Evolutionary conservation across 2,888 invertebrate genomes (phyloP).

Genomic region (Polylopha cassiicola): DNA sequence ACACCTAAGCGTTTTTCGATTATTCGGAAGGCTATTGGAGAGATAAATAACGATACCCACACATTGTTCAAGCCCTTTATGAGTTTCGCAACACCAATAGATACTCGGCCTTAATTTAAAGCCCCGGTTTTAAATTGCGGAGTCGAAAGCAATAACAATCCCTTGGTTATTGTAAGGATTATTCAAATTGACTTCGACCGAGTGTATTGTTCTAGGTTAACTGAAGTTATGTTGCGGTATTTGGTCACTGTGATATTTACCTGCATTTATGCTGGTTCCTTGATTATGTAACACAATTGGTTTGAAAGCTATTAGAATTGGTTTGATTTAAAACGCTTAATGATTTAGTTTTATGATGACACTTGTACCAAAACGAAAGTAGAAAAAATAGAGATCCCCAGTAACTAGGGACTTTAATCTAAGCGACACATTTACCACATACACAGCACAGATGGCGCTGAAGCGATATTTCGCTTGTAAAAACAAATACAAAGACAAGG

Average conservation of each 20-base stretch:
- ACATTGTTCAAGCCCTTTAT: constrained; percentile 35
- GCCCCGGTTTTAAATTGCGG: constrained; percentile 30
- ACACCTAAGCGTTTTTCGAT: constrained; percentile 49
- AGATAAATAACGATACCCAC: constrained; percentile 39
- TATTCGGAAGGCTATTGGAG: constrained; percentile 33
- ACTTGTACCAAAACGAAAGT: no score
- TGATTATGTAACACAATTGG: not conserved
- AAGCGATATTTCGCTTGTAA: no score
- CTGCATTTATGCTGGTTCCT: constrained; percentile 14
- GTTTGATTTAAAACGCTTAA: not conserved
- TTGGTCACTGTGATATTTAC: constrained; percentile 9
- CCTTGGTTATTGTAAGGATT: constrained; percentile 30
- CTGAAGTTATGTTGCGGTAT: constrained; percentile 19
- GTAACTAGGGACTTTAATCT: no score
- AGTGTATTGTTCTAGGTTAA: constrained; percentile 29
- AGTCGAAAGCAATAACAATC: constrained; percentile 30
- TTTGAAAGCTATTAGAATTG: not conserved
- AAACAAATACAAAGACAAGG: no score
- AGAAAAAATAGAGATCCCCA: no score
- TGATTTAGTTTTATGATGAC: no score
- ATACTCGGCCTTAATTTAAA: constrained; percentile 27
- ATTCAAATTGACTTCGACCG: constrained; percentile 30
- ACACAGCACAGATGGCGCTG: no score
- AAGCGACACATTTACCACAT: no score
- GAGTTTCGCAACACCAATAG: constrained; percentile 28